Percentiles rank a stretch among this genome's conserved stretches.
Evolutionary conservation across 2,113 vertebrate species (phyloP).

Genomic region (Eolophus roseicapilla): DNA sequence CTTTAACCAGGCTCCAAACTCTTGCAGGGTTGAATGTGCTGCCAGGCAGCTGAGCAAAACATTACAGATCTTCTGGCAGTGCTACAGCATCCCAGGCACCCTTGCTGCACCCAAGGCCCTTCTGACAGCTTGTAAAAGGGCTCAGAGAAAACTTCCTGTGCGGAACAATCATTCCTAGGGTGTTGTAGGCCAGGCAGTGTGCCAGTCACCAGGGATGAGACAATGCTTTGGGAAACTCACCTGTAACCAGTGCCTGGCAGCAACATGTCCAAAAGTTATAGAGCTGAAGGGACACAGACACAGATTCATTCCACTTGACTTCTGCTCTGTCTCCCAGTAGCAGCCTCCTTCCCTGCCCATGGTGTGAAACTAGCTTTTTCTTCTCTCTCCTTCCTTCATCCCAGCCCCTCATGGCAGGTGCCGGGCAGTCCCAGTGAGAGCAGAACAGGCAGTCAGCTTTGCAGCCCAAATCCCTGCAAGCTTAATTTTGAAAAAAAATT

Average conservation of each 20-base stretch:
- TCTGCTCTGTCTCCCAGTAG: neutral
- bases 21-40: neutral
- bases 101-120: neutral
- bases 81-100: neutral
- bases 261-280: neutral
- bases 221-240: conserved; percentile 10
- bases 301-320: neutral
- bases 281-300: neutral
- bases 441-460: neutral
- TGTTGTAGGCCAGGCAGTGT: neutral
- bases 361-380: neutral
- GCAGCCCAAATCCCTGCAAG: neutral
- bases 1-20: conserved; percentile 26
- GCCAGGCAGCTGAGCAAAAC: conserved; percentile 27
- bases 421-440: neutral
- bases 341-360: neutral
- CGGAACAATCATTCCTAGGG: neutral
- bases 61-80: conserved; percentile 4
- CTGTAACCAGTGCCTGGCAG: neutral
- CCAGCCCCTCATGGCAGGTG: neutral
- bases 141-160: neutral
- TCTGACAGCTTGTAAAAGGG: conserved; percentile 12
- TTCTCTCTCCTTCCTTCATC: neutral
- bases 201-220: conserved; percentile 5
- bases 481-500: neutral